Conservation (phyloP, 2,797 vertebrate genomes). For the Hoplostethus atlanticus region DNA sequence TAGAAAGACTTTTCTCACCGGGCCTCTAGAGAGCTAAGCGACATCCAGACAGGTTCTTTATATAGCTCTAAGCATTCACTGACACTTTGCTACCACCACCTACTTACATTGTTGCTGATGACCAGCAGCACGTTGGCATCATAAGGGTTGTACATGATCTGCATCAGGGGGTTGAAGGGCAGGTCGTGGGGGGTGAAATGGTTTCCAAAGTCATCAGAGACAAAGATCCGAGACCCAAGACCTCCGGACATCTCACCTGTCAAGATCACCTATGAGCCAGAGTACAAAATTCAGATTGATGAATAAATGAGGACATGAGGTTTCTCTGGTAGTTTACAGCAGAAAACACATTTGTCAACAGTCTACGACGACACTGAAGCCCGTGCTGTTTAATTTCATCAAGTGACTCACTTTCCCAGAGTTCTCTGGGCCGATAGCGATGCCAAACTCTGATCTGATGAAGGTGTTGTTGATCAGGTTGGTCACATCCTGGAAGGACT, state of each 20-base stretch:
- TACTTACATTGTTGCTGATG: conserved; percentile 87
- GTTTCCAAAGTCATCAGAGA: conserved; percentile 90
- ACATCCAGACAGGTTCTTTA: conserved; percentile 6
- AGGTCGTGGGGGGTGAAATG: conserved; percentile 87
- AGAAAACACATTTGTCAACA: neutral
- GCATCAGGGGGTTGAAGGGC: conserved; percentile 88
- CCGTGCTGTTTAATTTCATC: neutral
- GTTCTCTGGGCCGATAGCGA: conserved; percentile 92
- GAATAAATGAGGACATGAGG: neutral
- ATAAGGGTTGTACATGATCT: conserved; percentile 89
- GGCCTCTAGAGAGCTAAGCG: too few species aligned
- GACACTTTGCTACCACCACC: neutral
- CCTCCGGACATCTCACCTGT: conserved; percentile 80
- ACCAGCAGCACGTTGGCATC: conserved; percentile 84
- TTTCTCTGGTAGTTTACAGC: neutral
- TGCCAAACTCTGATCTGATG: conserved; percentile 93
- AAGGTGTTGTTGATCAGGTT: conserved; percentile 93
- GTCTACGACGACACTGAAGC: neutral
- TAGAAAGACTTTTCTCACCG: neutral
- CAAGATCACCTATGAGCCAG: conserved; percentile 89
- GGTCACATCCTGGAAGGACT: conserved; percentile 92
- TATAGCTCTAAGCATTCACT: neutral
- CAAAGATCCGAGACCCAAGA: conserved; percentile 87
- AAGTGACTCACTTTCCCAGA: conserved; percentile 90
- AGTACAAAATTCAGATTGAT: conserved; percentile 19